Conservation (phyloP, 2,113 vertebrate genomes). For the Sebastes fasciatus region DNA sequence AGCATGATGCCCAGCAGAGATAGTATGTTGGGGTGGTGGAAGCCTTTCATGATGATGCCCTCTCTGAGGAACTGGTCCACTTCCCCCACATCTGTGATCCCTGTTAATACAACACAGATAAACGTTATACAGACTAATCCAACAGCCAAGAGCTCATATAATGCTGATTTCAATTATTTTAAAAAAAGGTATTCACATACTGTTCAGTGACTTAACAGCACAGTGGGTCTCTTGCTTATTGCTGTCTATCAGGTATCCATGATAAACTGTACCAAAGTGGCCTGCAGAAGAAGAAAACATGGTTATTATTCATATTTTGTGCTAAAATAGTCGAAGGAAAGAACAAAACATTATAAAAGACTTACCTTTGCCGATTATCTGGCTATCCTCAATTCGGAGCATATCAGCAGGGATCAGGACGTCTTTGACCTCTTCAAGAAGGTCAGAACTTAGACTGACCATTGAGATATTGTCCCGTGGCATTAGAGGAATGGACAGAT, state of each 20-base stretch:
- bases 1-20: conserved; percentile 92
- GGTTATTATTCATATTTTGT: not conserved
- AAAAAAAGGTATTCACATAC: conserved; percentile 78
- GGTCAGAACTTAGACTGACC: conserved; percentile 81
- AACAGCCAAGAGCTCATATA: not conserved
- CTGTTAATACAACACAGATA: conserved; percentile 70
- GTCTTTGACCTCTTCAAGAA: conserved; percentile 95
- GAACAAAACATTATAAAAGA: not conserved
- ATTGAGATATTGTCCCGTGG: conserved; percentile 80
- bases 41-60: conserved; percentile 96
- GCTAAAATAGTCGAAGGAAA: not conserved
- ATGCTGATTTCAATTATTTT: not conserved
- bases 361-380: conserved; percentile 94
- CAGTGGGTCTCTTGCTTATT: conserved; percentile 89
- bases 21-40: conserved; percentile 92
- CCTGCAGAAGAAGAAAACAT: conserved; percentile 78
- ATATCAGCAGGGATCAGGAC: conserved; percentile 90
- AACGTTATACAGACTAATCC: conserved; percentile 1
- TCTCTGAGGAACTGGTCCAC: conserved; percentile 96
- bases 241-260: conserved; percentile 89
- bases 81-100: conserved; percentile 93
- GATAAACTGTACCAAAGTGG: conserved; percentile 96
- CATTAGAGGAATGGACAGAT: conserved; percentile 84
- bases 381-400: conserved; percentile 85
- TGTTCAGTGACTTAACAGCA: conserved; percentile 94